A percentile compares a stretch with the other conserved stretches of the same genome.
phyloP scores from a whole-genome alignment of 2,888 invertebrate species.

The Ceraclea dissimilis region DNA sequence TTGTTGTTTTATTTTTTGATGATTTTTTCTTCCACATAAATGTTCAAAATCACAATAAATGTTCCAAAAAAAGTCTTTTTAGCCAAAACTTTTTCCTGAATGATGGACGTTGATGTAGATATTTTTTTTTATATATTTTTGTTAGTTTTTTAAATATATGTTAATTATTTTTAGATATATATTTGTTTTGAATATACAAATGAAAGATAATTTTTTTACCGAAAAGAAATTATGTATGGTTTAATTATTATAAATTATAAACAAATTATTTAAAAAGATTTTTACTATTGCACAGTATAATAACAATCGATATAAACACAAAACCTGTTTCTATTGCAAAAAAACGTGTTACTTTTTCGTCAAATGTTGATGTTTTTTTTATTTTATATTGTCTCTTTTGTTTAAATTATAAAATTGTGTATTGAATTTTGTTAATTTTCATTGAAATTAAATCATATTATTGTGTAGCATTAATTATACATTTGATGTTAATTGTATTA shows the following conservation, averaged over 20 bases:
- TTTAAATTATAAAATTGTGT: slow-evolving; percentile 16
- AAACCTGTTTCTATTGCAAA: slow-evolving; percentile 54
- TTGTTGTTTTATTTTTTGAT: slow-evolving; percentile 5
- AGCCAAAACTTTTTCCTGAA: slow-evolving; percentile 20
- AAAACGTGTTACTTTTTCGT: slow-evolving; percentile 53
- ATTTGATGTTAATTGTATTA: slow-evolving; percentile 13
- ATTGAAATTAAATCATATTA: neutral
- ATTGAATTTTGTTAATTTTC: slow-evolving; percentile 9
- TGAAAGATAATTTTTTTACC: slow-evolving; percentile 40
- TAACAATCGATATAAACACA: slow-evolving; percentile 53
- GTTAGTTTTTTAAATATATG: slow-evolving; percentile 12
- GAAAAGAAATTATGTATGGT: slow-evolving; percentile 37
- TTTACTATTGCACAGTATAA: slow-evolving; percentile 50
- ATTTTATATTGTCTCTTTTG: slow-evolving; percentile 29
- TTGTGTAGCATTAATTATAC: neutral
- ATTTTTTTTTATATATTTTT: slow-evolving; percentile 18
- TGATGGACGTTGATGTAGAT: neutral
- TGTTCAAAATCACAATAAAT: slow-evolving; percentile 14
- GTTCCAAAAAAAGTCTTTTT: slow-evolving; percentile 19
- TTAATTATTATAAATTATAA: slow-evolving; percentile 43
- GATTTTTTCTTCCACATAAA: slow-evolving; percentile 8
- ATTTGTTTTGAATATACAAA: slow-evolving; percentile 16
- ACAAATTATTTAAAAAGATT: slow-evolving; percentile 41
- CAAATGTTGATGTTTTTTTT: slow-evolving; percentile 46
- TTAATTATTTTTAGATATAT: slow-evolving; percentile 18